A percentile compares a stretch with the other conserved stretches of the same genome.
phyloP scores from a whole-genome alignment of 2,113 vertebrate genomes.

The Urocolius indicus region DNA sequence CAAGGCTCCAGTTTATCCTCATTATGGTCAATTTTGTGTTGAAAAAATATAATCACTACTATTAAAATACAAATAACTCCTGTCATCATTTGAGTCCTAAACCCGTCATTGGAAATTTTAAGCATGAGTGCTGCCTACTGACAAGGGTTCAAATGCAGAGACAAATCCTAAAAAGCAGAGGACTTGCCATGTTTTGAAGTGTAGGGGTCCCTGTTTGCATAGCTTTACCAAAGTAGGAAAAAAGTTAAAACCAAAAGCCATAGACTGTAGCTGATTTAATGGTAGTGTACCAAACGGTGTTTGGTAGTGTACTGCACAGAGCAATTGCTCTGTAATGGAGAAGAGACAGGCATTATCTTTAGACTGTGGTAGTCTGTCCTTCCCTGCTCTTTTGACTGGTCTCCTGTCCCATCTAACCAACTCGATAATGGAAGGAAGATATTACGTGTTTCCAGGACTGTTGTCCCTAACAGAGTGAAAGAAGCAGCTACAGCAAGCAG shows the following conservation, averaged over 20 bases:
- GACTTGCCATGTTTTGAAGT: neutral
- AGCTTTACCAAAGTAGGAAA: neutral
- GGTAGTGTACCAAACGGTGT: neutral
- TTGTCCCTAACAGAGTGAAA: neutral
- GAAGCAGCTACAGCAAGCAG: neutral
- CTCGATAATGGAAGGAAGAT: neutral
- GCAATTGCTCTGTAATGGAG: neutral
- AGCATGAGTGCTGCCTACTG: neutral
- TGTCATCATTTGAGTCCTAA: neutral
- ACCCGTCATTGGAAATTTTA: neutral
- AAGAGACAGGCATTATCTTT: neutral
- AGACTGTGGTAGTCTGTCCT: neutral
- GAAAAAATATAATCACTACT: neutral
- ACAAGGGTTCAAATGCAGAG: neutral
- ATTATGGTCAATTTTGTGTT: neutral
- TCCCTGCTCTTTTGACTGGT: neutral
- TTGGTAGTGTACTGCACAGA: neutral
- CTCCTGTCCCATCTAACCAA: neutral
- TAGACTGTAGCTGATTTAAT: neutral
- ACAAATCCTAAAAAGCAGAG: neutral
- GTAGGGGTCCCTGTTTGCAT: neutral
- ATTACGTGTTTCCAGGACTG: neutral
- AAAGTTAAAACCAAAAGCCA: neutral
- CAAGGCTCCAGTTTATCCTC: neutral
- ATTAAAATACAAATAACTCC: neutral